Conservation (phyloP, 2,888 invertebrate species). For the Spodoptera picta region DNA sequence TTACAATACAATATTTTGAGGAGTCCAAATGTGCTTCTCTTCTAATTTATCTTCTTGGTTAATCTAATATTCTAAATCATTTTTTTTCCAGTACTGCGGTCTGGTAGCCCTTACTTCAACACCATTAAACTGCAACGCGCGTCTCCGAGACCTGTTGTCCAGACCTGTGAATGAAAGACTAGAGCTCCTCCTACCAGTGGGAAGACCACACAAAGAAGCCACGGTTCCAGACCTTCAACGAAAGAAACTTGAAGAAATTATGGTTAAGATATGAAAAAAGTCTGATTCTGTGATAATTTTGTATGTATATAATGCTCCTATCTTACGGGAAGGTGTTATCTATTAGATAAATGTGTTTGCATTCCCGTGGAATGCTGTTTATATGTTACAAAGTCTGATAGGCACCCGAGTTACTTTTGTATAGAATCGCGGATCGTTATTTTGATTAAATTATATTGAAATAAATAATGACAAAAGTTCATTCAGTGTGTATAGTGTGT, state of each 20-base stretch:
- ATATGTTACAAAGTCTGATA: no score
- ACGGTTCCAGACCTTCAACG: constrained; percentile 93
- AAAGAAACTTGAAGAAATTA: constrained; percentile 92
- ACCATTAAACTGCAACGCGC: constrained; percentile 96
- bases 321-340: not conserved
- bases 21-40: no score
- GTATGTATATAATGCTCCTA: constrained; percentile 7
- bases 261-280: constrained; percentile 87
- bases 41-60: no score
- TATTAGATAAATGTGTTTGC: not conserved
- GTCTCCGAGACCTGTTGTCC: constrained; percentile 92
- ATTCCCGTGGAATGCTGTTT: not conserved
- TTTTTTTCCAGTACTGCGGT: constrained; percentile 92
- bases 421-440: no score
- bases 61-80: not conserved
- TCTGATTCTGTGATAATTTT: constrained; percentile 36
- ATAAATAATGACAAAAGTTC: no score
- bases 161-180: constrained; percentile 95
- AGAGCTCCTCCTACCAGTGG: constrained; percentile 94
- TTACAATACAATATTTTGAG: no score
- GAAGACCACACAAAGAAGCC: constrained; percentile 93
- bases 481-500: no score
- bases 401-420: no score
- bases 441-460: no score
- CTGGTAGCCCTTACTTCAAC: constrained; percentile 96